Percentiles rank a stretch among this genome's conserved stretches.
phyloP scores from a whole-genome alignment of 2,113 vertebrate species.

The Eulemur macaco region DNA sequence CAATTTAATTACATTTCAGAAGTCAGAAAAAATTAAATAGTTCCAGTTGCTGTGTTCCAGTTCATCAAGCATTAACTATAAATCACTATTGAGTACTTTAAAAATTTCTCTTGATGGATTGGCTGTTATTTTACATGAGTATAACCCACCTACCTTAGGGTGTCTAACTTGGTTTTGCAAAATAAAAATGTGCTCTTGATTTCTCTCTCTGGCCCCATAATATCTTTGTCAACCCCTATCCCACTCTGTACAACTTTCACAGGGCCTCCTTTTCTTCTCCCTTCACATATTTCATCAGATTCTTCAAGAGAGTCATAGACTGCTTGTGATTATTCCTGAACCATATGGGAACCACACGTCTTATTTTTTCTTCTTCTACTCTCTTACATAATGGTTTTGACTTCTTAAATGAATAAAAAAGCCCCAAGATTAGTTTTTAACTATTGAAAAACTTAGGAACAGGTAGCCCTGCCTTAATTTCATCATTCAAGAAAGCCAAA shows the following conservation, averaged over 20 bases:
- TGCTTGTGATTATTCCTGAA: slow-evolving; percentile 65
- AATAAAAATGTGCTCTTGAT: slow-evolving; percentile 61
- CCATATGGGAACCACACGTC: slow-evolving; percentile 65
- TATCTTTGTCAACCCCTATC: slow-evolving; percentile 45
- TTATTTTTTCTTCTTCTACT: slow-evolving; percentile 36
- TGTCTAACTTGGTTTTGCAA: slow-evolving; percentile 53
- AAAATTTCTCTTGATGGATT: slow-evolving; percentile 52
- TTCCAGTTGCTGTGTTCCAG: slow-evolving; percentile 60
- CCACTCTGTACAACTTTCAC: slow-evolving; percentile 8
- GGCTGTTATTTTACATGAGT: slow-evolving; percentile 63
- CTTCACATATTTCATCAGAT: slow-evolving; percentile 63
- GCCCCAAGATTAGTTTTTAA: slow-evolving; percentile 38
- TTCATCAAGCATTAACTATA: slow-evolving; percentile 62
- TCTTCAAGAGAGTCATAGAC: slow-evolving; percentile 54
- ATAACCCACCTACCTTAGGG: slow-evolving; percentile 40
- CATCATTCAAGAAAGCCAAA: slow-evolving; percentile 35
- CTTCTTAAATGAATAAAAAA: slow-evolving; percentile 39
- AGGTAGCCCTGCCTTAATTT: slow-evolving; percentile 38
- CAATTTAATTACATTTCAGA: slow-evolving; percentile 72
- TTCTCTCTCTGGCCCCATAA: slow-evolving; percentile 50
- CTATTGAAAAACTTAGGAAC: slow-evolving; percentile 2
- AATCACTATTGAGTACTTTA: slow-evolving; percentile 55
- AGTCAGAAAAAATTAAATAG: slow-evolving; percentile 66
- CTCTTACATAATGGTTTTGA: slow-evolving; percentile 45
- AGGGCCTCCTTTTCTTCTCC: slow-evolving; percentile 50